Evolutionary conservation across 2,113 vertebrate species (phyloP), one percentile per base, ranked within the genome.

Genomic region (Lagopus leucura): DNA sequence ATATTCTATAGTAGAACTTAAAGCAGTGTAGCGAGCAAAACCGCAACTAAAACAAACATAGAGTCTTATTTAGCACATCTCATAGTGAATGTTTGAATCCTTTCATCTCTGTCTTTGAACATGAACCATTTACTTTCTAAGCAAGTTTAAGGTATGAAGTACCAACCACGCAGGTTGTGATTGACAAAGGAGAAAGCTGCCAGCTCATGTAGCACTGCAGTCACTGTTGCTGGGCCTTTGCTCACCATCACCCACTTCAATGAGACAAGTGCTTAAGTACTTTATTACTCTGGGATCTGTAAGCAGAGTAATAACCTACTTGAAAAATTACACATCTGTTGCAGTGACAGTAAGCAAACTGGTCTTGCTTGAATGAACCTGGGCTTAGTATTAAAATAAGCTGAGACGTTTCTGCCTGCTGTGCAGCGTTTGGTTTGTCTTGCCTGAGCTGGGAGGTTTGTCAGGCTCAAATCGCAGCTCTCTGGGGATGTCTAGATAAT

Each of bases 61-160:
- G n/a, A 77, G 58, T 36, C 57, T 55, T 54, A 50, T 72, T 77
- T 78, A 88, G 40, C 36, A 15, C 69, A 42, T 75, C 72, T 86
- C 45, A 30, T 78, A 85, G 73, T 25, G 17, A 63, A n/a, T 57
- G 61, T 84, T 95, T 83, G 63, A 82, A 36, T 73, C 81, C 79
- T 94, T 87, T 96, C 78, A 92, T 91, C 64, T 82, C 45, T 64
- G 32, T 48, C 85, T 90, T 93, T 95, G 80, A 95, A 94, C 87
- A 32, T 50, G 58, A 74, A 58, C 64, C 54, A 71, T 76, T 82
- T 67, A 48, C 70, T 90, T 87, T 83, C 40, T 80, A 52, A 81
- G 87, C 69, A 42, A 45, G 34, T 63, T 72, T 24, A 24, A 73
- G 47, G 52, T 89, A 28, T 38, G 60, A 86, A 88, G 58, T 57